phyloP scores from a whole-genome alignment of 2,888 invertebrate species.

The Nebria brevicollis region DNA sequence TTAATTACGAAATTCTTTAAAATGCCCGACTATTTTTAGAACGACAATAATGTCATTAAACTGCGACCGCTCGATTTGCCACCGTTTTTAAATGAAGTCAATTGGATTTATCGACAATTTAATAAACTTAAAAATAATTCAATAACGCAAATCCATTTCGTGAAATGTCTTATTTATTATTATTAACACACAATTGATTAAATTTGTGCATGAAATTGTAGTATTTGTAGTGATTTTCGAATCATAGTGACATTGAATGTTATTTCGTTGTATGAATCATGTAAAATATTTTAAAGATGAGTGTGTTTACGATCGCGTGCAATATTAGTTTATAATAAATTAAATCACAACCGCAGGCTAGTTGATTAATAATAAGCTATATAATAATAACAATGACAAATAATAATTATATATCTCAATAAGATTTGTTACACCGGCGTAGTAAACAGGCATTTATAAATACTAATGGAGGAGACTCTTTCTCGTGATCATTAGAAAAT shows the following conservation, averaged over 20 bases:
- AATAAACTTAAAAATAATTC: too few species aligned
- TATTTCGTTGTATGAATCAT: background rate
- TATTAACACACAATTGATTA: too few species aligned
- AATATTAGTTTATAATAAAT: background rate
- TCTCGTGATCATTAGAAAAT: slow-evolving; percentile 1
- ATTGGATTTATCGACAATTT: too few species aligned
- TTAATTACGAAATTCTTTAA: too few species aligned
- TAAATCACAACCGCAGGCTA: background rate
- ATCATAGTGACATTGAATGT: background rate
- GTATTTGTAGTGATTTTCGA: background rate
- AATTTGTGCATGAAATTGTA: background rate
- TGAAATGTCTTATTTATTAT: too few species aligned
- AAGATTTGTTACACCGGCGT: background rate
- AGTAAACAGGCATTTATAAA: background rate
- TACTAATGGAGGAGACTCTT: background rate
- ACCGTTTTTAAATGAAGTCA: too few species aligned
- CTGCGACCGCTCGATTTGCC: too few species aligned
- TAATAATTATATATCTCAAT: background rate
- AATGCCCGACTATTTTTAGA: too few species aligned
- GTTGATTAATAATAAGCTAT: background rate
- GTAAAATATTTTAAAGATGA: background rate
- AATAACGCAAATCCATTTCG: too few species aligned
- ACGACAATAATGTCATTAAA: too few species aligned
- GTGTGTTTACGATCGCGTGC: background rate
- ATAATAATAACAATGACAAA: background rate